Conservation (phyloP, 2,888 invertebrate species). For the Pandemis heparana region DNA sequence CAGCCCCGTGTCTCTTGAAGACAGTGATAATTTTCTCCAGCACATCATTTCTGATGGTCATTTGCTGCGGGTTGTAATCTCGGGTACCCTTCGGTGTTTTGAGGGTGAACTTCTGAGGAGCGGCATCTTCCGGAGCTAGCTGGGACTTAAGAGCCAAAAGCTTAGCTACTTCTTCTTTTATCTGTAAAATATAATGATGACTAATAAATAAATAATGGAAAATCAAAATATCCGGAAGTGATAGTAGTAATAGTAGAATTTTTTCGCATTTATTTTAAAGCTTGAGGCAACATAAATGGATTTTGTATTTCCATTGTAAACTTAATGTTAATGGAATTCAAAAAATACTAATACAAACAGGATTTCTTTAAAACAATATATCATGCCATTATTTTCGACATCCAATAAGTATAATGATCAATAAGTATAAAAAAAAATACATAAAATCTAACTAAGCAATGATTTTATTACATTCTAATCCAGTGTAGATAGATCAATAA, state of each 20-base stretch:
- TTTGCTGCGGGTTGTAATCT: slow-evolving; percentile 97
- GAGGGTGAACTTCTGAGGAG: slow-evolving; percentile 92
- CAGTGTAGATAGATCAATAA: background rate
- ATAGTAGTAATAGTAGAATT: background rate
- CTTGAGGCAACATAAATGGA: too few relatives aligned
- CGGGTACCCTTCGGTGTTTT: slow-evolving; percentile 98
- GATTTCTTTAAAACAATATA: too few relatives aligned
- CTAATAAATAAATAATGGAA: background rate
- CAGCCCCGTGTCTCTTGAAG: slow-evolving; percentile 98
- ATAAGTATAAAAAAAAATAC: too few relatives aligned
- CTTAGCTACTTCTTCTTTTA: slow-evolving; percentile 93
- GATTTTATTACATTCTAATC: too few relatives aligned
- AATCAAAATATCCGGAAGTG: background rate
- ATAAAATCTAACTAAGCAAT: too few relatives aligned
- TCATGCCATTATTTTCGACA: too few relatives aligned
- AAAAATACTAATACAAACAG: too few relatives aligned
- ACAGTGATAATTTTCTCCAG: slow-evolving; percentile 94
- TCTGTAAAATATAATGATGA: slow-evolving; percentile 79
- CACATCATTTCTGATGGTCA: slow-evolving; percentile 95
- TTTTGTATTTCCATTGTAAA: too few relatives aligned
- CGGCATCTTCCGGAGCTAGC: slow-evolving; percentile 85
- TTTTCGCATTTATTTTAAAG: too few relatives aligned
- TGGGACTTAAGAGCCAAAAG: slow-evolving; percentile 92
- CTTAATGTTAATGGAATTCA: too few relatives aligned
- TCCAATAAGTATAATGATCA: too few relatives aligned